Percentiles rank a stretch among this genome's conserved stretches.
Conservation (phyloP, 2,888 invertebrate species). For the Euplagia quadripunctaria region DNA sequence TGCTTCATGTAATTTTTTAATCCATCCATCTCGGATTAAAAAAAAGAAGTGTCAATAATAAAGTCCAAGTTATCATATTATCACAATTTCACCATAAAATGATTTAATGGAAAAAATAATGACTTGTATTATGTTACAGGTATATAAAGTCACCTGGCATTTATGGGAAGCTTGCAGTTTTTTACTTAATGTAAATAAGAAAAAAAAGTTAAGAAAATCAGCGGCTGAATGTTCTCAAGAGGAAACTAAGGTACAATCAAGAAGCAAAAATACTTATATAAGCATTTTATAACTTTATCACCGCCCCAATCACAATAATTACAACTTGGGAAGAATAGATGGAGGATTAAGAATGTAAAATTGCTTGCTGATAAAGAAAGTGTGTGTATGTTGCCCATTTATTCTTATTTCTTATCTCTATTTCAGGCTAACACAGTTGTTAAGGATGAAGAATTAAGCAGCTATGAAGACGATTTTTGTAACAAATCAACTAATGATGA, state of each 20-base stretch:
- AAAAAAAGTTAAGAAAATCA: slow-evolving; percentile 29
- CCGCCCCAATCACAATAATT: background rate
- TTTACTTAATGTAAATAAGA: slow-evolving; percentile 70
- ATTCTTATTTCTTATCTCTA: background rate
- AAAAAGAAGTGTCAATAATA: too few species aligned
- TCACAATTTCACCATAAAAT: too few species aligned
- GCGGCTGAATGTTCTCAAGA: slow-evolving; percentile 29
- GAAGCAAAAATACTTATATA: background rate
- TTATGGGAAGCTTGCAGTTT: slow-evolving; percentile 81
- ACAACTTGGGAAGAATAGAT: background rate
- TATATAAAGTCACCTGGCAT: slow-evolving; percentile 79
- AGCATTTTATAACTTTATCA: background rate
- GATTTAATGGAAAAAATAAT: too few species aligned
- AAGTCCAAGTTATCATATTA: too few species aligned
- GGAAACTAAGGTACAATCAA: slow-evolving; percentile 50
- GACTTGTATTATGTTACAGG: slow-evolving; percentile 57
- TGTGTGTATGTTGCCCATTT: background rate
- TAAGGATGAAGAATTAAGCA: slow-evolving; percentile 48
- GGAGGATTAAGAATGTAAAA: background rate
- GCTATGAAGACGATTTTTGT: slow-evolving; percentile 52
- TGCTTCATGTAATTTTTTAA: too few species aligned
- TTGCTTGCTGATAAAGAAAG: too few species aligned
- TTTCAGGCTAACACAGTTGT: slow-evolving; percentile 50
- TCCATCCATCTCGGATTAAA: too few species aligned
- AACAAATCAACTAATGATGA: slow-evolving; percentile 44